phyloP scores from a whole-genome alignment of 2,113 vertebrate species.

The Cricetomys ansorgei region DNA sequence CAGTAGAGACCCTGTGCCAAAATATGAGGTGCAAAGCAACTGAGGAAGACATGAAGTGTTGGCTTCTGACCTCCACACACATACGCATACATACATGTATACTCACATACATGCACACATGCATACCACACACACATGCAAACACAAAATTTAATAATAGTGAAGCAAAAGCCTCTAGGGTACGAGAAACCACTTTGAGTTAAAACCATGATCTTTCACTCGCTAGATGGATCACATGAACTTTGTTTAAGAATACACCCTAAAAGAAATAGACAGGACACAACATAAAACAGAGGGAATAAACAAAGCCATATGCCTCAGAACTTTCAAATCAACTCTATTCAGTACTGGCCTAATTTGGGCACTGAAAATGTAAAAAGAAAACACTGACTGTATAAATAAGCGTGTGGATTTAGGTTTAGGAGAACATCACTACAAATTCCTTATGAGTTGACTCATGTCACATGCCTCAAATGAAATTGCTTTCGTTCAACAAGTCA shows the following conservation, averaged over 20 bases:
- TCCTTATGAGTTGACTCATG: conserved; percentile 63
- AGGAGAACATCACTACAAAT: conserved; percentile 48
- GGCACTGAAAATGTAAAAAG: conserved; percentile 45
- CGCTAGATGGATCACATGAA: neutral
- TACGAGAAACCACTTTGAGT: neutral
- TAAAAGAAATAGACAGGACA: conserved; percentile 19
- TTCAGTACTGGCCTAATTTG: conserved; percentile 36
- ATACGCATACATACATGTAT: neutral
- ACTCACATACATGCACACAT: neutral
- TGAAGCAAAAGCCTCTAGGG: neutral
- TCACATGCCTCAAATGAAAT: conserved; percentile 38
- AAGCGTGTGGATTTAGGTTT: conserved; percentile 35
- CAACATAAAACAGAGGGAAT: neutral
- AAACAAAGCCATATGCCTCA: conserved; percentile 51
- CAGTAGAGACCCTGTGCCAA: neutral
- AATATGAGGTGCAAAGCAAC: neutral
- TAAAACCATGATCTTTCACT: conserved; percentile 24
- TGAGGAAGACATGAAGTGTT: neutral
- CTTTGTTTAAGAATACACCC: neutral
- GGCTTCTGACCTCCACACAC: neutral
- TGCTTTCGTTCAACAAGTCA: conserved; percentile 28
- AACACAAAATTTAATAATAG: neutral
- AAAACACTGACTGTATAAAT: conserved; percentile 49
- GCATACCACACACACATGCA: neutral
- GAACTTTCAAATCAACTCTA: conserved; percentile 54